A percentile compares a stretch with the other conserved stretches of the same genome.
phyloP scores from a whole-genome alignment of 2,797 vertebrate genomes.

The Platalea minor region DNA sequence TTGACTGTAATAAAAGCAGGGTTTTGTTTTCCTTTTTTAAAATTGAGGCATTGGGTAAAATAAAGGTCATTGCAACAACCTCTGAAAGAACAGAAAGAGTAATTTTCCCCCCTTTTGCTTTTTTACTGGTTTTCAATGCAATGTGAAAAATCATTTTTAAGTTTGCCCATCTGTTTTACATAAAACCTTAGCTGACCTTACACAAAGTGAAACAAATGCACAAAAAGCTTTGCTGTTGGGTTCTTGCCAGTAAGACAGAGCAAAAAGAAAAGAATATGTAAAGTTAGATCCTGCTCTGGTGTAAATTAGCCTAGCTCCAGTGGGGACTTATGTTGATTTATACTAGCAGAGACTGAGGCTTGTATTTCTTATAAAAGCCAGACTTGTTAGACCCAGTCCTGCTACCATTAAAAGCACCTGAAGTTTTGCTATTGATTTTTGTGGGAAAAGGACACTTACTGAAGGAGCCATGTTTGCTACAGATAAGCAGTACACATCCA shows the following conservation, averaged over 20 bases:
- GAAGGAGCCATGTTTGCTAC: background rate
- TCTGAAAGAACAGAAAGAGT: constrained; percentile 17
- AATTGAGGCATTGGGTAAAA: constrained; percentile 45
- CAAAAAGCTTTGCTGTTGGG: constrained; percentile 40
- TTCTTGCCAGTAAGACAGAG: constrained; percentile 21
- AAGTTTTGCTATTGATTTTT: background rate
- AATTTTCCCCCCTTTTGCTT: background rate
- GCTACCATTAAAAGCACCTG: background rate
- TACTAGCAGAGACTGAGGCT: background rate
- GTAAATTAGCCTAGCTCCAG: constrained; percentile 56
- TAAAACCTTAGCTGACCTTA: constrained; percentile 64
- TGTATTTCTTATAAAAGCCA: constrained; percentile 2
- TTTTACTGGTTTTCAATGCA: constrained; percentile 37
- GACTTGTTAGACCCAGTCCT: background rate
- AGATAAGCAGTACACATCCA: background rate
- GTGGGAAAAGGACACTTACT: background rate
- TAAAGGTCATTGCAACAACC: constrained; percentile 34
- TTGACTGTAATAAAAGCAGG: background rate
- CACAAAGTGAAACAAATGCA: constrained; percentile 57
- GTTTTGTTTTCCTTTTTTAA: background rate
- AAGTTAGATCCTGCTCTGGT: constrained; percentile 35
- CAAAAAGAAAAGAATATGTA: constrained; percentile 21
- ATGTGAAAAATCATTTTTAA: constrained; percentile 63
- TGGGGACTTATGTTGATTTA: constrained; percentile 40
- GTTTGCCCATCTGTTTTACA: constrained; percentile 56